Evolutionary conservation across 2,797 vertebrate genomes (phyloP).

Genomic region (Peromyscus eremicus): DNA sequence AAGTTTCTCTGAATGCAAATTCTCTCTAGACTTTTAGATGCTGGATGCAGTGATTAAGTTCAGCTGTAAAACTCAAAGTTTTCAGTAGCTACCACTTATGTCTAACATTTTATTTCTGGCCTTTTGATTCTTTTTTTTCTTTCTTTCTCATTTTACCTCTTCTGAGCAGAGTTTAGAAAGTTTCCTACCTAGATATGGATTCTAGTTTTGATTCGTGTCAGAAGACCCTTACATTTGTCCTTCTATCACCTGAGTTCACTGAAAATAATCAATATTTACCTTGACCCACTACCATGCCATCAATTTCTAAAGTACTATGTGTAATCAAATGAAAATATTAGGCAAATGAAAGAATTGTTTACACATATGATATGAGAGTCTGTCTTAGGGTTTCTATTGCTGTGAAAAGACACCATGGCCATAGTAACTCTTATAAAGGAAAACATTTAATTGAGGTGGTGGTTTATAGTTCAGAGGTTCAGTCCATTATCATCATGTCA

Average conservation of each 20-base stretch:
- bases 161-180: neutral
- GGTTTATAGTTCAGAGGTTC: neutral
- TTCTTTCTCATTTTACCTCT: neutral
- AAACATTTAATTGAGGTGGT: neutral
- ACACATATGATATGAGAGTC: neutral
- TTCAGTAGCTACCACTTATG: neutral
- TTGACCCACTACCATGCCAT: neutral
- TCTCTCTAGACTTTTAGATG: neutral
- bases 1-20: constrained; percentile 30
- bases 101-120: neutral
- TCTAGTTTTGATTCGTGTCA: neutral
- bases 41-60: neutral
- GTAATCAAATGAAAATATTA: neutral
- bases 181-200: neutral
- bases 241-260: neutral
- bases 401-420: neutral
- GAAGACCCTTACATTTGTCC: neutral
- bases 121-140: neutral
- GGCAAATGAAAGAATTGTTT: neutral
- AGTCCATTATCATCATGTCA: neutral
- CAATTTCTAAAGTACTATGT: neutral
- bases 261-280: neutral
- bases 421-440: neutral
- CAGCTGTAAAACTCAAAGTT: neutral
- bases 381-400: neutral